phyloP scores from a whole-genome alignment of 2,797 vertebrate species.

The Alexandromys oeconomus region DNA sequence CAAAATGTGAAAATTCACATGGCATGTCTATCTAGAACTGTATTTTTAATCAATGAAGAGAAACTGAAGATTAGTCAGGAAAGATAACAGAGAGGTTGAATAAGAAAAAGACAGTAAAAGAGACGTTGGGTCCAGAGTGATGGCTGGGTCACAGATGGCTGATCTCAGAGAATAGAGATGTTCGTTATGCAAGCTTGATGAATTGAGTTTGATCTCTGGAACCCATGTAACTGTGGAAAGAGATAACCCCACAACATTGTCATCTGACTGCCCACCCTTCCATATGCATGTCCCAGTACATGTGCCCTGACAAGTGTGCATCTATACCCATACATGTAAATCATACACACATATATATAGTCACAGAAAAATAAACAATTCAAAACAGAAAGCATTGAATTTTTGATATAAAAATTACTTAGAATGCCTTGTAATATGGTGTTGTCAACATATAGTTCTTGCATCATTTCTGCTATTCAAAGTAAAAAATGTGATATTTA shows the following conservation, averaged over 20 bases:
- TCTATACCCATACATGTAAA: background rate
- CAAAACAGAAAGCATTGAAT: background rate
- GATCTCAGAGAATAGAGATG: no score
- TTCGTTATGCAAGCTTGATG: background rate
- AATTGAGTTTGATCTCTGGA: background rate
- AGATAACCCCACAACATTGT: no score
- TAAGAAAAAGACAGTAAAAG: background rate
- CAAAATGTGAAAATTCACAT: constrained; percentile 4
- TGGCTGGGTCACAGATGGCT: background rate
- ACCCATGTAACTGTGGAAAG: background rate
- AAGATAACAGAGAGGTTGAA: constrained; percentile 25
- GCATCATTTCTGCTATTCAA: constrained; percentile 7
- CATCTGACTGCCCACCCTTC: background rate
- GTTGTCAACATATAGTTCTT: background rate
- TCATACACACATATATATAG: background rate
- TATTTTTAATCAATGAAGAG: constrained; percentile 23
- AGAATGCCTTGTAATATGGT: constrained; percentile 3
- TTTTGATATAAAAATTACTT: constrained; percentile 18
- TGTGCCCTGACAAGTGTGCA: background rate
- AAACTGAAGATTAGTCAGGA: constrained; percentile 40
- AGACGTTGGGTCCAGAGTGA: background rate
- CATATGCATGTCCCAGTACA: background rate
- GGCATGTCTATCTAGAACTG: background rate
- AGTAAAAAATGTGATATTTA: constrained; percentile 48
- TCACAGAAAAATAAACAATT: background rate